These are phyloP conservation scores for Scaeva pyrastri DNA, from an alignment of 2,888 invertebrate species.

Conservation along the genomic window DNA sequence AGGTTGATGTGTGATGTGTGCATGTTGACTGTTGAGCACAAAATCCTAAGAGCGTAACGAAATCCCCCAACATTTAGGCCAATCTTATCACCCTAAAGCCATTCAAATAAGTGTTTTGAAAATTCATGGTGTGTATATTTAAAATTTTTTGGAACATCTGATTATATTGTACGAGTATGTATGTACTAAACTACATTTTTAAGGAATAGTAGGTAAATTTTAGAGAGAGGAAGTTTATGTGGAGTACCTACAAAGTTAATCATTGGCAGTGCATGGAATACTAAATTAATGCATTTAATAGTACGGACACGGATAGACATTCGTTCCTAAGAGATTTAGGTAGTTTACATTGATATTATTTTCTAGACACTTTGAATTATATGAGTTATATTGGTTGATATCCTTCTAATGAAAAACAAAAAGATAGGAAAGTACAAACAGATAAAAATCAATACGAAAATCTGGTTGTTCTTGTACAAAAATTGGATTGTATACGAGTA, in stretches of 20 bases:
- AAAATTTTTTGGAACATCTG: background rate
- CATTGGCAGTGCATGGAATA: background rate
- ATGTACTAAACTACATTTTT: background rate
- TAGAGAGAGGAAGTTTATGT: background rate
- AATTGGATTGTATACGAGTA: no score
- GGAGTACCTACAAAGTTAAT: background rate
- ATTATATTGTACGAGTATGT: no score
- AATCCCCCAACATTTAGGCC: background rate
- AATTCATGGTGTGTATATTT: constrained; percentile 6
- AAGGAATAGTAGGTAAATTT: background rate
- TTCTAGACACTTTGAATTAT: no score
- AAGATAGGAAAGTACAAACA: no score
- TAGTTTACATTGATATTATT: background rate
- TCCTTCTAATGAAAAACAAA: no score
- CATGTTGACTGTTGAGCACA: background rate
- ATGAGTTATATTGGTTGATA: no score
- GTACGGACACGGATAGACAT: background rate
- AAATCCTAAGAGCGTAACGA: background rate
- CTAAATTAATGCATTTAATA: constrained; percentile 3
- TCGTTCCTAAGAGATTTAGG: background rate
- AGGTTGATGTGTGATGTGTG: constrained; percentile 22
- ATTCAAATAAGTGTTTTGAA: constrained; percentile 1
- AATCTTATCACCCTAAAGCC: background rate
- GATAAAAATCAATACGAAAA: no score
- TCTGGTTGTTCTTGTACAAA: no score